Evolutionary conservation across 1,140 invertebrate species (phyloP), one percentile per base, ranked within the genome.

Genomic region (Anastrepha obliqua): DNA sequence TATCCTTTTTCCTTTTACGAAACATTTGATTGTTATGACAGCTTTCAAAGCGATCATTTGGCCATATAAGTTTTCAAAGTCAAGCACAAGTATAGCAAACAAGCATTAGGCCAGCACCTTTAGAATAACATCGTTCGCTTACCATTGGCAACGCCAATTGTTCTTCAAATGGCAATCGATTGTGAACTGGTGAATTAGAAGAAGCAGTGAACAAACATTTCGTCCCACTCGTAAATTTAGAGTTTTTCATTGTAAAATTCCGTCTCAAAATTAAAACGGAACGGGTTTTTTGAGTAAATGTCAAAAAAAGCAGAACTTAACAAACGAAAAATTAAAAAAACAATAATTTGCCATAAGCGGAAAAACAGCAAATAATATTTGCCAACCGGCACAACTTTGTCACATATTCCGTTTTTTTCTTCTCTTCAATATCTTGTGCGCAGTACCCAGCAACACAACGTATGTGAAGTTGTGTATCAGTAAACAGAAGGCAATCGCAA

Each of bases 201-300:
- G 44, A 74, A 74, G 17, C 70, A 74, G 70, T 29, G 11, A 44
- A 51, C 44, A 74, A 74, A 74, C 44, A 47, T 29, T 44, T 74
- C 67, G 29, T 3, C 7, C 42, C n/a, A 51, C 47, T 20, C 74
- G 20, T 55, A 81, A 81, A 81, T 81, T 81, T 58, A 5, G n/a
- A 81, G 74, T 29, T 58, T 78, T 29, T 29, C n/a, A n/a, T 20
- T 58, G 29, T 9, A 11, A 67, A 67, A 55, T 2, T 74, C 51
- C 55, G 3, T 29, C 29, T 29, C 42, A 47, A 81, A 78, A 81
- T 55, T 58, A 20, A 58, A n/a, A n/a, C 51, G 4, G 8, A 81
- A 29, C n/a, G 15, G 1, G 15, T 62, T 62, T 62, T 62, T 8
- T 62, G 60, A 62, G 15, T 1, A 62, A 62, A 62, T 13, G 1